Percentiles rank a stretch among this genome's conserved stretches.
Conservation (phyloP, 1,140 invertebrate genomes). For the Meteorus sp. region DNA sequence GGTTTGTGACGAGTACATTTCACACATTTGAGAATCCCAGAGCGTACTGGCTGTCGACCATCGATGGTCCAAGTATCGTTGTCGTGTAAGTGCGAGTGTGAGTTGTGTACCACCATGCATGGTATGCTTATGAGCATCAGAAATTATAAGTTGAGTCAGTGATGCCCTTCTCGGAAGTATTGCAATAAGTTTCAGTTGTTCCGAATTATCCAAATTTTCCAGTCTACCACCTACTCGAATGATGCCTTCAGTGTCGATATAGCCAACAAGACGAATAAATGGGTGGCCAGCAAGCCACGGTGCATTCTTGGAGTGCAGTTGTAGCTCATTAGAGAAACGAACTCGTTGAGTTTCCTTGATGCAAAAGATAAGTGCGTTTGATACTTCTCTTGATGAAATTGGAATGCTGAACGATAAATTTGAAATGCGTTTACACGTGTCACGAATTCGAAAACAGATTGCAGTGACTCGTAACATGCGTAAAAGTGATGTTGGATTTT, state of each 20-base stretch:
- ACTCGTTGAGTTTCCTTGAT: too few species aligned
- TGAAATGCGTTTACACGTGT: too few species aligned
- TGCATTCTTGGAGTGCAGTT: not conserved
- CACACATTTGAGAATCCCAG: not conserved
- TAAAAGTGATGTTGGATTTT: too few species aligned
- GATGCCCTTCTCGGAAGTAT: slow-evolving; percentile 28
- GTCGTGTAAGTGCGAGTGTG: not conserved
- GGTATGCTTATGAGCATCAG: slow-evolving; percentile 34
- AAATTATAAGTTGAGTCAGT: slow-evolving; percentile 33
- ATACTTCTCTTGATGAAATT: too few species aligned
- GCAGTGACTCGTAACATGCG: too few species aligned
- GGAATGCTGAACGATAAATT: too few species aligned
- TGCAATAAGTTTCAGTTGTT: slow-evolving; percentile 29
- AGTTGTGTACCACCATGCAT: slow-evolving; percentile 4
- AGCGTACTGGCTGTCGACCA: not conserved
- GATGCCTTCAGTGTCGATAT: not conserved
- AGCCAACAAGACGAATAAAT: not conserved
- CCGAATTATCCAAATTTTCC: not conserved
- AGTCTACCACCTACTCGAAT: not conserved
- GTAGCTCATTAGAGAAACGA: not conserved
- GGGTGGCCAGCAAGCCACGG: not conserved
- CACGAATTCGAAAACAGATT: too few species aligned
- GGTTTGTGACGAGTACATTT: not conserved
- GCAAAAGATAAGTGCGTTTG: too few species aligned
- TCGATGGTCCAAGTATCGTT: not conserved